Percentiles rank a stretch among this genome's conserved stretches.
Evolutionary conservation across 2,888 invertebrate species (phyloP).

Genomic region (Drosophila atripex): DNA sequence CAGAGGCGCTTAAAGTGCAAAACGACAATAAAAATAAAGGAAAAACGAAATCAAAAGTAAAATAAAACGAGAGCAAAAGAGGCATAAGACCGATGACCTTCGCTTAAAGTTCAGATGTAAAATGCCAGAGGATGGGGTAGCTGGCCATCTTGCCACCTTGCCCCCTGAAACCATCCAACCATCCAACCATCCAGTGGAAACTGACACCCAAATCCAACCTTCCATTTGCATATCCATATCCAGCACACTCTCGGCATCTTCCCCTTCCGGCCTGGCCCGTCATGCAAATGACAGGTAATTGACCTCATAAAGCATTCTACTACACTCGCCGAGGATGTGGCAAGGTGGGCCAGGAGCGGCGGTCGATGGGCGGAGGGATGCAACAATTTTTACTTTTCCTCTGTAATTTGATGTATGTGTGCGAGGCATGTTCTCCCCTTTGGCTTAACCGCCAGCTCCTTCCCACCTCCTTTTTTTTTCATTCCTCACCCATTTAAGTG

Average conservation of each 20-base stretch:
- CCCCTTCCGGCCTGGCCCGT: conserved; percentile 45
- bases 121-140: conserved; percentile 13
- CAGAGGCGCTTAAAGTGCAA: conserved; percentile 15
- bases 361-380: conserved; percentile 40
- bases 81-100: conserved; percentile 66
- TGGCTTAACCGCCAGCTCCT: conserved; percentile 9
- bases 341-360: not conserved
- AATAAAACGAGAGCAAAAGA: conserved; percentile 26
- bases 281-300: conserved; percentile 79
- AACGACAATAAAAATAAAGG: conserved; percentile 18
- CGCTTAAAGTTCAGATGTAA: conserved; percentile 72
- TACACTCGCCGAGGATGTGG: conserved; percentile 24
- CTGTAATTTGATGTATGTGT: conserved; percentile 63
- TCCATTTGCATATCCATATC: conserved; percentile 12
- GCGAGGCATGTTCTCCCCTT: conserved; percentile 27
- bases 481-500: conserved; percentile 56
- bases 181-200: conserved; percentile 42
- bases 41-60: conserved; percentile 49
- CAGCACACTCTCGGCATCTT: conserved; percentile 13
- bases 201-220: conserved; percentile 64
- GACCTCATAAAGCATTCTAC: conserved; percentile 66
- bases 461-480: conserved; percentile 23
- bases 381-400: conserved; percentile 77
- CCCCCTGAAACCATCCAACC: no score
- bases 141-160: no score